phyloP scores from a whole-genome alignment of 2,888 invertebrate species.

The Erebia aethiops region DNA sequence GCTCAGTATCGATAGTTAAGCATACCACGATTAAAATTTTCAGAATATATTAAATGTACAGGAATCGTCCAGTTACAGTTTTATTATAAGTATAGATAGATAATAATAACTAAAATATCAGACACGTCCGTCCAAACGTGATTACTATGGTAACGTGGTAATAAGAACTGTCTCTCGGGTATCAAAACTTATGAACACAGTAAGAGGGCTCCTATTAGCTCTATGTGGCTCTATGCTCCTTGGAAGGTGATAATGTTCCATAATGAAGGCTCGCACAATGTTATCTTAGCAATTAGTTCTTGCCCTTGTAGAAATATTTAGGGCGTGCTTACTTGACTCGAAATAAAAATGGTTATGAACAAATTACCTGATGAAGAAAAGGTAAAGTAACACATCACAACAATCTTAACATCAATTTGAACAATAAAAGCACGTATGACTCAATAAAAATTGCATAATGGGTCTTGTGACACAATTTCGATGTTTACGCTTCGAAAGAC shows the following conservation, averaged over 20 bases:
- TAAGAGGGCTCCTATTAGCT: slow-evolving; percentile 33
- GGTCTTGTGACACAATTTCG: too few relatives aligned
- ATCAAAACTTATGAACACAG: slow-evolving; percentile 36
- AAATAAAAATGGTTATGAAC: not conserved
- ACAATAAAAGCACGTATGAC: too few relatives aligned
- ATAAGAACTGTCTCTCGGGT: slow-evolving; percentile 25
- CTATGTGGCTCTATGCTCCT: slow-evolving; percentile 27
- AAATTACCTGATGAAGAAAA: not conserved
- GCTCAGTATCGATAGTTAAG: too few relatives aligned
- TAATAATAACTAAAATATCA: not conserved
- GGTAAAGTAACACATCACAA: too few relatives aligned
- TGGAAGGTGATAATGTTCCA: slow-evolving; percentile 35
- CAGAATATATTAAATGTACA: too few relatives aligned
- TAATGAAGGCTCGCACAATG: slow-evolving; percentile 33
- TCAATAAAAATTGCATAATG: too few relatives aligned
- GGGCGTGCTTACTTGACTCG: not conserved
- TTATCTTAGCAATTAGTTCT: slow-evolving; percentile 34
- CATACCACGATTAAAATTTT: too few relatives aligned
- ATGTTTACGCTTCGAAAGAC: too few relatives aligned
- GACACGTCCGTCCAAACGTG: slow-evolving; percentile 3
- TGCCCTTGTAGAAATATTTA: slow-evolving; percentile 21
- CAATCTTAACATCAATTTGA: too few relatives aligned
- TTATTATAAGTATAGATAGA: too few relatives aligned
- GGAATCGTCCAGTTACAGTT: too few relatives aligned
- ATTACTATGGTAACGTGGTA: slow-evolving; percentile 2